Evolutionary conservation across 1,140 invertebrate species (phyloP).

Genomic region (Papilio helenus): DNA sequence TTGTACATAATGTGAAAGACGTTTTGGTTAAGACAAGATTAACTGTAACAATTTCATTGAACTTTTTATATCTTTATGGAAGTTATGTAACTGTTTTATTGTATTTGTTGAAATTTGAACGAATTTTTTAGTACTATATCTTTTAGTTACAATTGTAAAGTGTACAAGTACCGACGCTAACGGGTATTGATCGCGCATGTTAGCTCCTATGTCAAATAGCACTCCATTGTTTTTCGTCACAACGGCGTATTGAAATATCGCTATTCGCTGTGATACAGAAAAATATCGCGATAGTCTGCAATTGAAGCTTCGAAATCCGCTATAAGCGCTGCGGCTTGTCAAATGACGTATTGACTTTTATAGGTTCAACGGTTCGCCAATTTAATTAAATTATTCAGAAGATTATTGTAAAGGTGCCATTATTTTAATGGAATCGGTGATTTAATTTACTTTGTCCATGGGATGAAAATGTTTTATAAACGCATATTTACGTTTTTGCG

Average conservation of each 20-base stretch:
- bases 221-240: slow-evolving; percentile 37
- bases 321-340: slow-evolving; percentile 1
- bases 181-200: neutral
- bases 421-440: neutral
- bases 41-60: neutral
- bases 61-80: neutral
- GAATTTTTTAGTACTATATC: neutral
- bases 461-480: neutral
- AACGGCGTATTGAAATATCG: slow-evolving; percentile 29
- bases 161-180: neutral
- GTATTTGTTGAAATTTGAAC: neutral
- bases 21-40: neutral
- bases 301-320: slow-evolving; percentile 25
- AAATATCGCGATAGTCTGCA: slow-evolving; percentile 26
- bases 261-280: slow-evolving; percentile 27
- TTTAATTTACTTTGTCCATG: neutral
- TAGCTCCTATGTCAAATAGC: slow-evolving; percentile 25
- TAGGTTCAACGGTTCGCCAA: neutral
- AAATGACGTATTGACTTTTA: slow-evolving; percentile 7
- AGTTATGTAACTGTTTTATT: no score
- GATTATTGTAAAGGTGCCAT: neutral
- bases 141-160: neutral
- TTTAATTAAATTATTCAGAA: neutral
- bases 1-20: neutral
- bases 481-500: neutral